Evolutionary conservation across 2,113 vertebrate genomes (phyloP), one percentile per base, ranked within the genome.

Genomic region (Polypterus senegalus): DNA sequence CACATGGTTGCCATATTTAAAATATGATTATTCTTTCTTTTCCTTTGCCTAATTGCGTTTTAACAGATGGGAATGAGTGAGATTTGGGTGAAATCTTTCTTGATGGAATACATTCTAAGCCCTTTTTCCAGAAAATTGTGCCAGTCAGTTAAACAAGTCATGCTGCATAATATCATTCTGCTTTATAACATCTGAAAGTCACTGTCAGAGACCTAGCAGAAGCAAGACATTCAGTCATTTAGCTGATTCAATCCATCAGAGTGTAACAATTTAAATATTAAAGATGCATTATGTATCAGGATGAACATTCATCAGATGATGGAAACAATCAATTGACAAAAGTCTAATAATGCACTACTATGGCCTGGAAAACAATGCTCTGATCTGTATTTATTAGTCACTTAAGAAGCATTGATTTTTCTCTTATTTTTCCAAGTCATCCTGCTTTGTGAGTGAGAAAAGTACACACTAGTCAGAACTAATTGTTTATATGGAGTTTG

Each of bases 361-460:
- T 66, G 61, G 61, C 51, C 70, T 72, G 67, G n/a, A 27, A 48
- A 73, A 70, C 73, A 66, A 46, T 59, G 9, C 49, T 59, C 49
- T 75, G 71, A 75, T 70, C 10, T 62, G 48, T 8, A 75, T 80
- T 66, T 61, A 71, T 66, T 66, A 67, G 67, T 73, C 67, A 65
- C 48, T 74, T 54, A 57, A 67, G 70, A 66, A 4, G 4, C 11
- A 45, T 58, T 58, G 27, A 58, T 58, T 58, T 58, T 5, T 58
- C 3, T 11, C 4, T 11, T 58, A 45, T 58, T 7, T 58, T 58
- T 45, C 7, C 27, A 7, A 58, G 27, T 27, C 27, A 27, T 27
- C 27, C 27, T 27, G 27, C 27, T 27, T 27, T 27, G 27, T 27
- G 27, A 27, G 27, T 27, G 27, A 27, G 56, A 45, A 43, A 5